These are phyloP conservation scores for Empidonax traillii DNA, from an alignment of 2,113 vertebrate genomes.

Conservation along the genomic window DNA sequence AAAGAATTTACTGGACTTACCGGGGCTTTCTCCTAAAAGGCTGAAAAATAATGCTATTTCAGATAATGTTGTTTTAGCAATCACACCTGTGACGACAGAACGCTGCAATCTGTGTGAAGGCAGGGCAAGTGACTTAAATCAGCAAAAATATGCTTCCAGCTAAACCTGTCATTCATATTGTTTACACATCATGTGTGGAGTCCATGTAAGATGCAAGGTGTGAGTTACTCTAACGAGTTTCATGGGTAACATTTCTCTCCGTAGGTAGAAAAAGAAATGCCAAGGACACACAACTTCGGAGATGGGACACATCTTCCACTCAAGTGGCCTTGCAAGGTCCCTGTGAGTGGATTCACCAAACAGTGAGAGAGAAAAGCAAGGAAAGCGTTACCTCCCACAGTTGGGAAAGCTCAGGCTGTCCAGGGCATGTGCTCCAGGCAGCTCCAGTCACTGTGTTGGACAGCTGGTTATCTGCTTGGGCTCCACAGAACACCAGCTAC, in stretches of 20 bases:
- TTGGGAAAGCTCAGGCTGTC: background rate
- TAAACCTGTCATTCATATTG: background rate
- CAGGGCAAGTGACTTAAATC: background rate
- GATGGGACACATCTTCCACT: background rate
- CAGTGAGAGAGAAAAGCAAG: background rate
- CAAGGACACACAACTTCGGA: accelerated
- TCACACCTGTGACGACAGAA: background rate
- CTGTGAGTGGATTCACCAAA: background rate
- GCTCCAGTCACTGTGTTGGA: background rate
- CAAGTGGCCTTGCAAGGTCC: background rate
- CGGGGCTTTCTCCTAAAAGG: background rate
- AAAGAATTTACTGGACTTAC: background rate
- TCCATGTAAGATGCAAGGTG: background rate
- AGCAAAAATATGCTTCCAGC: background rate
- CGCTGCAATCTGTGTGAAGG: background rate
- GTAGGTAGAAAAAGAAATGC: background rate
- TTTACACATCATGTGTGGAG: accelerated
- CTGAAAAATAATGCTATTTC: background rate
- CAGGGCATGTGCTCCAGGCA: background rate
- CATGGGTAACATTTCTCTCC: background rate
- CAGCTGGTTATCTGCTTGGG: background rate
- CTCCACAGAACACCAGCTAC: accelerated
- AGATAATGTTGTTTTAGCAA: background rate
- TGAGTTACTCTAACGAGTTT: background rate
- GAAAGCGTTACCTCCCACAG: background rate